Percentiles rank a stretch among this genome's conserved stretches.
Evolutionary conservation across 2,113 vertebrate species (phyloP).

Genomic region (Saccopteryx leptura): DNA sequence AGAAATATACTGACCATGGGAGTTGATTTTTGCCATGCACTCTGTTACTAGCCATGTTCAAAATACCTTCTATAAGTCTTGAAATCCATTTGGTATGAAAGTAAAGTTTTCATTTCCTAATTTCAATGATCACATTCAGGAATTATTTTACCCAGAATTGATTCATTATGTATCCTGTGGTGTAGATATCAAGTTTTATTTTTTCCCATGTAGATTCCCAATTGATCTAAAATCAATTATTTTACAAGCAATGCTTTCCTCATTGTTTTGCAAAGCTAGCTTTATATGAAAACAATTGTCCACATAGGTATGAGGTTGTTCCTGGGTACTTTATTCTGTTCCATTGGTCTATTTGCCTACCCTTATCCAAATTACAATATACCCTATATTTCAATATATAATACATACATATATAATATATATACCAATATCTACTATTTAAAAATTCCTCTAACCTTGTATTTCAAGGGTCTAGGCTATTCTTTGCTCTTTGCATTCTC

Average conservation of each 20-base stretch:
- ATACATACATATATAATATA: neutral
- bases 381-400: neutral
- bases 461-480: neutral
- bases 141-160: neutral
- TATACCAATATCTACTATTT: neutral
- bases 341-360: neutral
- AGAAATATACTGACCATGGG: neutral
- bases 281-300: neutral
- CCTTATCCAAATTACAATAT: neutral
- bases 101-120: constrained; percentile 11
- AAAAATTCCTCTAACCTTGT: neutral
- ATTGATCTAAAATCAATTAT: neutral
- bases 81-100: neutral
- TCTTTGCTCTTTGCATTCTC: neutral
- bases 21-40: neutral
- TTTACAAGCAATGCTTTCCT: neutral
- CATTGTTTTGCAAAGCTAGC: neutral
- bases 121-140: neutral
- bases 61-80: constrained; percentile 9
- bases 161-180: neutral
- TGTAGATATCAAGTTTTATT: neutral
- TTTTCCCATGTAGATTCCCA: neutral
- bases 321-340: neutral
- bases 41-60: neutral
- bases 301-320: neutral